Evolutionary conservation across 2,797 vertebrate genomes (phyloP).

Genomic region (Halcyon chelicuti): DNA sequence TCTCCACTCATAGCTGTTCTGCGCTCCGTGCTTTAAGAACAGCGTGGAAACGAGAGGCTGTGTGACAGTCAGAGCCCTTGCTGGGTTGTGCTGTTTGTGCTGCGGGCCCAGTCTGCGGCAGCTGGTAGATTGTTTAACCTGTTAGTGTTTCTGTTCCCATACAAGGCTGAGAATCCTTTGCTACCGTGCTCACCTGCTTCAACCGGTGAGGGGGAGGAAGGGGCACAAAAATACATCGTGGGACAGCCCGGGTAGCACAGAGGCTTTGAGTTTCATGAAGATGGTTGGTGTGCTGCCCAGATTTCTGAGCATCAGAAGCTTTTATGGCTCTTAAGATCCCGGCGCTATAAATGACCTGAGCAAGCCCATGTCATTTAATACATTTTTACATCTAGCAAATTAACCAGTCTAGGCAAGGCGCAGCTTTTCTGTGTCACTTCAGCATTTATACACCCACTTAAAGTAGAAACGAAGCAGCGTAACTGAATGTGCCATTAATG

Average conservation of each 20-base stretch:
- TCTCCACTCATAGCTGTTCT: not conserved
- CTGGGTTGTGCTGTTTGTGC: not conserved
- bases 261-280: not conserved
- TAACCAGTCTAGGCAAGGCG: not conserved
- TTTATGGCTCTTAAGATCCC: not conserved
- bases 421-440: not conserved
- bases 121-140: not conserved
- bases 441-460: not conserved
- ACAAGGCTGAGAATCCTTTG: not conserved
- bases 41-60: not conserved
- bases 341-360: not conserved
- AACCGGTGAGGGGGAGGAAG: not conserved
- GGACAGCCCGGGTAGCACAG: not conserved
- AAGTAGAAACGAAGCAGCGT: not conserved
- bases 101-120: not conserved
- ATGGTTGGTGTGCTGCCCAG: not conserved
- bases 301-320: not conserved
- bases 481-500: not conserved
- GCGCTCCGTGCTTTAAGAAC: not conserved
- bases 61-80: not conserved
- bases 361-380: not conserved
- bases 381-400: not conserved
- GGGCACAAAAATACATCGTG: not conserved
- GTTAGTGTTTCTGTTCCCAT: not conserved
- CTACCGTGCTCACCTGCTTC: not conserved